phyloP scores from a whole-genome alignment of 2,113 vertebrate species.

The Poicephalus gulielmi region DNA sequence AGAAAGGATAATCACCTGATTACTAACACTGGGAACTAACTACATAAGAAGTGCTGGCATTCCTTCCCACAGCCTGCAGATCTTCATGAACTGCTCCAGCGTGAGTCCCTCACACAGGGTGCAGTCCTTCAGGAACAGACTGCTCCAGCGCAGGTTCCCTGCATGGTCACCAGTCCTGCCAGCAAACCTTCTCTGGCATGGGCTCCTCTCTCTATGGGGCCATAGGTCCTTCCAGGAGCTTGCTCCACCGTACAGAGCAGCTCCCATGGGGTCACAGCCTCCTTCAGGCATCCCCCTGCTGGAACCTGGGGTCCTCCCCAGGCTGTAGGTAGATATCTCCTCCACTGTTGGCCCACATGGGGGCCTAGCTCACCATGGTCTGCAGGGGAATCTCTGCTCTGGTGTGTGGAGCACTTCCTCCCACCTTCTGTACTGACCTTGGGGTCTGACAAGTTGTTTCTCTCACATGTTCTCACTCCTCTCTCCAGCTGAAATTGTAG shows the following conservation, averaged over 20 bases:
- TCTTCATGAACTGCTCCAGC: background rate
- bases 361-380: background rate
- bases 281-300: background rate
- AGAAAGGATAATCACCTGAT: background rate
- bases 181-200: background rate
- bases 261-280: background rate
- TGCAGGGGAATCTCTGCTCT: background rate
- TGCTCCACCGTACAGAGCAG: background rate
- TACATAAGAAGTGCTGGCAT: background rate
- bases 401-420: background rate
- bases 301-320: background rate
- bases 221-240: background rate
- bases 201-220: background rate
- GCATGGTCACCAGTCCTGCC: background rate
- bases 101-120: background rate
- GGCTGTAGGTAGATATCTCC: background rate
- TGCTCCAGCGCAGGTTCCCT: background rate
- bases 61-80: background rate
- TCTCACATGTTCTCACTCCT: background rate
- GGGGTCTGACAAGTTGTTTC: background rate
- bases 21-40: background rate
- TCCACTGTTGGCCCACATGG: background rate
- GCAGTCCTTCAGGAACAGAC: background rate
- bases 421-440: background rate
- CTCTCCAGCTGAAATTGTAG: background rate